Evolutionary conservation across 2,888 invertebrate species (phyloP).

Genomic region (Chirona hameri): DNA sequence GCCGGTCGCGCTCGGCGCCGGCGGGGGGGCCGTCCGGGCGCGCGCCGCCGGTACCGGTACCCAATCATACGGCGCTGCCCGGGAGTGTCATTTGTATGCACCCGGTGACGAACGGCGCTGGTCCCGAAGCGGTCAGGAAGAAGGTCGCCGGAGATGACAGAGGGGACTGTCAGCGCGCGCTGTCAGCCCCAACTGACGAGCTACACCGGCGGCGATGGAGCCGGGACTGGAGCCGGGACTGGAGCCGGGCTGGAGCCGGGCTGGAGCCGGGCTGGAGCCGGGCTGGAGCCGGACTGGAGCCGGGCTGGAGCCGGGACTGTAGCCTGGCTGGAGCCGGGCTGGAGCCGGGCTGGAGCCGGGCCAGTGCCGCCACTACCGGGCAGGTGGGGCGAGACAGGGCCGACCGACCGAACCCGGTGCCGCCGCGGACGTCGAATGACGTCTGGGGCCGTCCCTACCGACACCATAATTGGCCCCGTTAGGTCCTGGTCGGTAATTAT

Average conservation of each 20-base stretch:
- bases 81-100: neutral
- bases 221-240: neutral
- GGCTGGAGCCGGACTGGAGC: too few relatives aligned
- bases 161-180: neutral
- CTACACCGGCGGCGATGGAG: neutral
- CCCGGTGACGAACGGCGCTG: neutral
- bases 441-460: neutral
- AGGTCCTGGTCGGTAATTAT: neutral
- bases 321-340: too few relatives aligned
- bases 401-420: neutral
- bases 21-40: neutral
- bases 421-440: neutral
- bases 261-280: too few relatives aligned
- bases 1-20: neutral
- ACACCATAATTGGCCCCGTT: conserved; percentile 5
- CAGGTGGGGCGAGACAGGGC: neutral
- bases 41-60: neutral
- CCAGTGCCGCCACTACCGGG: too few relatives aligned
- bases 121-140: neutral
- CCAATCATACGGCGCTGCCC: neutral
- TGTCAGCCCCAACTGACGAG: neutral
- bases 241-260: too few relatives aligned
- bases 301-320: too few relatives aligned
- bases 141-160: neutral
- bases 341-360: too few relatives aligned